Conservation (phyloP, 37 sponge, comb jelly and placozoan genomes). For the Haliclona indistincta region DNA sequence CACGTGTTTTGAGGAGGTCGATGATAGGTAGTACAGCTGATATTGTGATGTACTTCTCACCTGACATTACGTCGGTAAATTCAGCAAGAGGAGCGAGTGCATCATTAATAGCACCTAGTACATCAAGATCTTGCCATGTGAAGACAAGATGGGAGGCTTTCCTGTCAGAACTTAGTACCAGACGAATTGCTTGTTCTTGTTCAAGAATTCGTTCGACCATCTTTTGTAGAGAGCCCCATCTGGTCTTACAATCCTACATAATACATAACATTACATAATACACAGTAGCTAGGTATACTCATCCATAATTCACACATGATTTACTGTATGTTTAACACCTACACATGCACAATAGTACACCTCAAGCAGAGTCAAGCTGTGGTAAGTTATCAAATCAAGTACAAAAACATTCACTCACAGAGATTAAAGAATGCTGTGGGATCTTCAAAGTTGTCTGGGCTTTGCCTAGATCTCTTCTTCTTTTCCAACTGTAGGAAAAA, state of each 20-base stretch:
- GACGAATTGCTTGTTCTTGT: too few species aligned
- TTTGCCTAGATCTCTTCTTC: neutral
- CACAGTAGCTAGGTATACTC: neutral
- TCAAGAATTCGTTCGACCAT: conserved; percentile 21
- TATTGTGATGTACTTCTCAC: conserved; percentile 16
- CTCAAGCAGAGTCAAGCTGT: too few species aligned
- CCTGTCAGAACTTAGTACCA: conserved; percentile 14
- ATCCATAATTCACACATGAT: conserved; percentile 2
- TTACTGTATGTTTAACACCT: neutral
- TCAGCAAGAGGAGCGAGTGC: conserved; percentile 19
- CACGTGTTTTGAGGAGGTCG: neutral
- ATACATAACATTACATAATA: neutral
- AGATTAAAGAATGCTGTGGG: neutral
- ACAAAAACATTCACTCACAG: too few species aligned
- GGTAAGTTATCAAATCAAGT: too few species aligned
- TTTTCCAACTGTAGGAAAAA: conserved; percentile 1
- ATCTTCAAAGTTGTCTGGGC: neutral
- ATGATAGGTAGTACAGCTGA: conserved; percentile 24
- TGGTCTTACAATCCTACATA: neutral
- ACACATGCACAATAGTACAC: neutral
- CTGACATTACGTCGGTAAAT: conserved; percentile 30
- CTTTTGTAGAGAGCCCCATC: conserved; percentile 25
- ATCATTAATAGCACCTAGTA: conserved; percentile 14
- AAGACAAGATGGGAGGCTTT: conserved; percentile 8
- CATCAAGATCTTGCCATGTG: conserved; percentile 26